phyloP scores from a whole-genome alignment of 2,888 invertebrate species.

The Campoplex nolae region DNA sequence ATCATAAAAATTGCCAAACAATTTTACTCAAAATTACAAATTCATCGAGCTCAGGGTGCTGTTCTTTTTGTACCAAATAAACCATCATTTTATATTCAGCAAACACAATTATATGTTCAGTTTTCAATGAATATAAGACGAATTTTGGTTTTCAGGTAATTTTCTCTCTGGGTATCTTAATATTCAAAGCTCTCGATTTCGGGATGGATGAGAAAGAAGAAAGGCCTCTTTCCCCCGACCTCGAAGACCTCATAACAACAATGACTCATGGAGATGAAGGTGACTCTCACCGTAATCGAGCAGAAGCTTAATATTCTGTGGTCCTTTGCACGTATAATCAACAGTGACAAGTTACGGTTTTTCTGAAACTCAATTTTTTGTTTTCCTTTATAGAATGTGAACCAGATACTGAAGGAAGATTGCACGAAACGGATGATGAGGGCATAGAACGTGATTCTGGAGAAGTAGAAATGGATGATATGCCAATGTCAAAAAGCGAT shows the following conservation, averaged over 20 bases:
- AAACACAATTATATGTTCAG: neutral
- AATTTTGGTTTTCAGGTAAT: slow-evolving; percentile 88
- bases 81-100: neutral
- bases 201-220: slow-evolving; percentile 95
- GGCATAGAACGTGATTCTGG: slow-evolving; percentile 95
- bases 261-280: slow-evolving; percentile 91
- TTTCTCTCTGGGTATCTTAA: slow-evolving; percentile 92
- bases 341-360: neutral
- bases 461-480: slow-evolving; percentile 86
- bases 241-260: slow-evolving; percentile 93
- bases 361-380: neutral
- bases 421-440: slow-evolving; percentile 92
- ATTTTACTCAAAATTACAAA: too few relatives aligned
- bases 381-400: slow-evolving; percentile 75
- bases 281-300: slow-evolving; percentile 73
- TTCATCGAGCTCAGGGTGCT: too few relatives aligned
- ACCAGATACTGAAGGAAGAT: slow-evolving; percentile 85
- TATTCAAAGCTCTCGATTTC: slow-evolving; percentile 96
- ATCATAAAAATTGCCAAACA: too few relatives aligned
- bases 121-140: neutral
- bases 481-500: slow-evolving; percentile 70
- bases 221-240: slow-evolving; percentile 92
- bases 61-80: too few relatives aligned
- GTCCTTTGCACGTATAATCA: neutral
- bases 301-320: neutral